Conservation (phyloP, 2,113 vertebrate genomes). For the Poeciliopsis turrubarensis region DNA sequence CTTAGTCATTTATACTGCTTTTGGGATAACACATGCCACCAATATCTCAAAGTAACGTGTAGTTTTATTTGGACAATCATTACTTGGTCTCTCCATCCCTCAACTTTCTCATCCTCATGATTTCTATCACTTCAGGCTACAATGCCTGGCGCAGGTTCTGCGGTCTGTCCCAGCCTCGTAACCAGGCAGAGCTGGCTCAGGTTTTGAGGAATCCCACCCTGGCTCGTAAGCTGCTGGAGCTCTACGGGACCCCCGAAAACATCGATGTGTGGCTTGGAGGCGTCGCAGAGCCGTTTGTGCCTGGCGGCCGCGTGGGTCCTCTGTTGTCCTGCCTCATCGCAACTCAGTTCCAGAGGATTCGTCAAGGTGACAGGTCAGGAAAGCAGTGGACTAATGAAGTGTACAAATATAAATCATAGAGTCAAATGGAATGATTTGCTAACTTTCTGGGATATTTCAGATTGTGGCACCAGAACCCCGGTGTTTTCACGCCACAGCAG, state of each 20-base stretch:
- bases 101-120: not conserved
- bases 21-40: too few species aligned
- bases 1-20: too few species aligned
- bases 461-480: constrained; percentile 76
- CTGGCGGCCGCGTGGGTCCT: constrained; percentile 83
- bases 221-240: constrained; percentile 66
- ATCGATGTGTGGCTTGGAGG: constrained; percentile 83
- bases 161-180: constrained; percentile 73
- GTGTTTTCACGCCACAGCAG: constrained; percentile 71
- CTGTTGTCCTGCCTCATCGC: constrained; percentile 80
- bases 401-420: not conserved
- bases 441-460: constrained; percentile 39
- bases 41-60: not conserved
- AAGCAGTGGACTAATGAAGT: too few species aligned
- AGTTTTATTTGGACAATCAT: not conserved
- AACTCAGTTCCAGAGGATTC: constrained; percentile 75
- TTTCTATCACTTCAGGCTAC: constrained; percentile 70
- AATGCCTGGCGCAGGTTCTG: constrained; percentile 79
- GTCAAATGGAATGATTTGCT: not conserved
- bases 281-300: constrained; percentile 79
- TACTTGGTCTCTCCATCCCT: not conserved
- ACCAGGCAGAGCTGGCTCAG: constrained; percentile 54
- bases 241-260: constrained; percentile 77
- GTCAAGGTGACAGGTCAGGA: constrained; percentile 79
- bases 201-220: constrained; percentile 70